phyloP scores from a whole-genome alignment of 2,888 invertebrate genomes.

The Lasioglossum leucozonium region DNA sequence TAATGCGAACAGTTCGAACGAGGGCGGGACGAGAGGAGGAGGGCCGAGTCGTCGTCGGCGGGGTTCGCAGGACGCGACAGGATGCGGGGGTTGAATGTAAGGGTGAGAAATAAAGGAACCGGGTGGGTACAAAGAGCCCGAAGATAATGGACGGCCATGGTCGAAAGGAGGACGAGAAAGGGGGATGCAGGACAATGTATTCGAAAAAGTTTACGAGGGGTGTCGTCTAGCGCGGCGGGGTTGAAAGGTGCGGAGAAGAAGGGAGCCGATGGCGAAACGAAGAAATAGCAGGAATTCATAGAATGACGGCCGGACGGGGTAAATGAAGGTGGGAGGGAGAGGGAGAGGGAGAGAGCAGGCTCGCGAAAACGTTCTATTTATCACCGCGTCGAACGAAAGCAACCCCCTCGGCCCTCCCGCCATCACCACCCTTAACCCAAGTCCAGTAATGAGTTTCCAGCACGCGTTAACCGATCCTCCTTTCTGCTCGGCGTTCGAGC shows the following conservation, averaged over 20 bases:
- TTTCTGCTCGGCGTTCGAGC: conserved; percentile 6
- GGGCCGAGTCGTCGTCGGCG: background rate
- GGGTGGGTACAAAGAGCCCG: conserved; percentile 18
- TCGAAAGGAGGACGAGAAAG: conserved; percentile 12
- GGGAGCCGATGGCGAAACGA: conserved; percentile 15
- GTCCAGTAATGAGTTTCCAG: conserved; percentile 69
- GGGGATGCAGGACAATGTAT: conserved; percentile 19
- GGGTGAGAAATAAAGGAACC: conserved; percentile 11
- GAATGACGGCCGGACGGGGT: conserved; percentile 11
- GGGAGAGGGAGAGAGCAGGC: background rate
- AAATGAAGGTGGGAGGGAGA: background rate
- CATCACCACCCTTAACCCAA: conserved; percentile 34
- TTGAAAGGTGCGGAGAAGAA: background rate
- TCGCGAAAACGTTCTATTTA: conserved; percentile 53
- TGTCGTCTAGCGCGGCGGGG: background rate
- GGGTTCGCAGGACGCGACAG: background rate
- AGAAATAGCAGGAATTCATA: conserved; percentile 27
- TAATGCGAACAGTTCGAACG: conserved; percentile 16
- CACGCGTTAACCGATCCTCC: conserved; percentile 43
- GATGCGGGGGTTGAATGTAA: background rate
- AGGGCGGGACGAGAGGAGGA: background rate
- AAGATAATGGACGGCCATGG: conserved; percentile 22
- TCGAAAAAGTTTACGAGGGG: conserved; percentile 22
- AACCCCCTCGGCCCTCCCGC: conserved; percentile 13
- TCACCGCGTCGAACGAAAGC: conserved; percentile 53